Evolutionary conservation across 2,113 vertebrate species (phyloP).

Genomic region (Phoenicopterus ruber): DNA sequence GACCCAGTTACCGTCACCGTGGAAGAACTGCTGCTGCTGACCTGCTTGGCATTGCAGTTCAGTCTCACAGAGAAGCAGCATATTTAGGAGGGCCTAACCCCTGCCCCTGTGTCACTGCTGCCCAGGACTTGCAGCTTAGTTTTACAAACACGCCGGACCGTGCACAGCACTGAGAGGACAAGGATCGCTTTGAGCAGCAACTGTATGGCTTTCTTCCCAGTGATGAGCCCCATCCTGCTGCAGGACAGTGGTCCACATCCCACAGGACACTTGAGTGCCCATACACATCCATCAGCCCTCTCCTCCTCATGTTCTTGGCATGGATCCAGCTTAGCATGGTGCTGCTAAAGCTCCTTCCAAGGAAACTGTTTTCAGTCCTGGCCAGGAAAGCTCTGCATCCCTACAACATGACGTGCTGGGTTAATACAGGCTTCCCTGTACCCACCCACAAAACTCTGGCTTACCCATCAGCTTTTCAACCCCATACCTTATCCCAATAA

Average conservation of each 20-base stretch:
- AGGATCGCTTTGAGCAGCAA: background rate
- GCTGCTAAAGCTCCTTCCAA: background rate
- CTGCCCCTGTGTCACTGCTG: rapidly evolving
- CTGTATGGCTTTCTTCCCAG: background rate
- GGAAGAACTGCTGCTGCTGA: rapidly evolving
- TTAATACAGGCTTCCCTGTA: background rate
- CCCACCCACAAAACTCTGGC: background rate
- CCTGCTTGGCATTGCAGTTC: background rate
- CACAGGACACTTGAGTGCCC: rapidly evolving
- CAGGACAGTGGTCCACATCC: background rate
- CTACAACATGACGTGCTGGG: rapidly evolving
- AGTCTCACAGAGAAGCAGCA: background rate
- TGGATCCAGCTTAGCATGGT: background rate
- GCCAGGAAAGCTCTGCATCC: background rate
- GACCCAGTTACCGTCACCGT: rapidly evolving
- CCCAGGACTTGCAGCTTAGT: background rate
- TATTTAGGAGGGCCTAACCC: background rate
- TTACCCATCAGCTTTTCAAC: background rate
- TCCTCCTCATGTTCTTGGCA: rapidly evolving
- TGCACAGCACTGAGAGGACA: rapidly evolving
- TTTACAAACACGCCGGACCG: background rate
- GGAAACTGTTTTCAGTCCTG: background rate
- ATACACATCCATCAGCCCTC: background rate
- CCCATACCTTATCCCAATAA: background rate
- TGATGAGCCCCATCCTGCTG: background rate